phyloP scores from a whole-genome alignment of 2,888 invertebrate species.

The Eristalis pertinax region DNA sequence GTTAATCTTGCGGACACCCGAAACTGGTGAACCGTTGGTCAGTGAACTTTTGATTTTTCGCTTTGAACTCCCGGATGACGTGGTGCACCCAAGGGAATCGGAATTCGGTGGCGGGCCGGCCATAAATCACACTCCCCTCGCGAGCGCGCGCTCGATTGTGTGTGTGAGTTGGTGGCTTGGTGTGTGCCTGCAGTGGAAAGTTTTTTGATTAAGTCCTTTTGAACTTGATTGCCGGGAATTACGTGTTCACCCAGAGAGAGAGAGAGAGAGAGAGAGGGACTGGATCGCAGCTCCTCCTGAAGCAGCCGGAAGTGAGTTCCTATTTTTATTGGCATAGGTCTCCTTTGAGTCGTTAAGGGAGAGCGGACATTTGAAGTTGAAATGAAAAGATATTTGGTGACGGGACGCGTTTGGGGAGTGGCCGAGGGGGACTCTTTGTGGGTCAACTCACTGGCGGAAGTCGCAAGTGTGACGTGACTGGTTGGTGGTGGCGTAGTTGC shows the following conservation, averaged over 20 bases:
- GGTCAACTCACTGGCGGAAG: neutral
- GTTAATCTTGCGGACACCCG: slow-evolving; percentile 48
- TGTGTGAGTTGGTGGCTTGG: no score
- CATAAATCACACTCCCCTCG: slow-evolving; percentile 27
- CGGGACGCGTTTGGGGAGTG: neutral
- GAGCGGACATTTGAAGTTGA: slow-evolving; percentile 17
- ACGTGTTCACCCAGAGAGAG: slow-evolving; percentile 15
- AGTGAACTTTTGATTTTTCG: slow-evolving; percentile 45
- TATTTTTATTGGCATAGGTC: neutral
- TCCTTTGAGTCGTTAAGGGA: neutral
- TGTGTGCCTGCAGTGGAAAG: slow-evolving; percentile 11
- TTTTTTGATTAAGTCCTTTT: slow-evolving; percentile 48
- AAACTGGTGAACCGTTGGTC: slow-evolving; percentile 48
- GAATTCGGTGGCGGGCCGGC: slow-evolving; percentile 20
- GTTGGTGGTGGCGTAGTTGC: no score
- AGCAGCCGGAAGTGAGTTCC: neutral
- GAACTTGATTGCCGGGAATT: slow-evolving; percentile 30
- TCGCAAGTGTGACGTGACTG: neutral
- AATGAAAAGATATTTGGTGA: slow-evolving; percentile 17
- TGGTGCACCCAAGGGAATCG: slow-evolving; percentile 46
- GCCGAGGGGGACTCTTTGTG: neutral
- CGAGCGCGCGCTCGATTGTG: neutral
- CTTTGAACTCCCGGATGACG: slow-evolving; percentile 7
- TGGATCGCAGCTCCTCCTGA: neutral
- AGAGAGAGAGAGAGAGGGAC: neutral